These are phyloP conservation scores for Periplaneta americana DNA, from an alignment of 1,140 invertebrate species.

Conservation along the genomic window DNA sequence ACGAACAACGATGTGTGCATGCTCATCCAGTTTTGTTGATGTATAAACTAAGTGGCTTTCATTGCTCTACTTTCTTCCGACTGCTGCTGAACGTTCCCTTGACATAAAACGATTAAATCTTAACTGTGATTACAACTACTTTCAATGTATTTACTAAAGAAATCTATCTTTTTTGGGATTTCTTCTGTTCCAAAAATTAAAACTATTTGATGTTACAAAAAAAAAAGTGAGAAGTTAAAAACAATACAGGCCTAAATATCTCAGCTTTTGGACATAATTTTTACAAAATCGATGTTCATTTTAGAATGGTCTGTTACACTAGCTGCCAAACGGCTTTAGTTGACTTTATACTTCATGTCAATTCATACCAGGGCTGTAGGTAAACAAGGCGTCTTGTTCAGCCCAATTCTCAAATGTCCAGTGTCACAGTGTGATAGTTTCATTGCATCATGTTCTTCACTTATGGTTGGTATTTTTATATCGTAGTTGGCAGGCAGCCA, in stretches of 20 bases:
- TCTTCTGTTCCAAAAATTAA: slow-evolving; percentile 12
- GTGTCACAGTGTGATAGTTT: slow-evolving; percentile 8
- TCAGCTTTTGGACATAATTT: slow-evolving; percentile 13
- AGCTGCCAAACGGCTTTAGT: slow-evolving; percentile 15
- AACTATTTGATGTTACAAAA: slow-evolving; percentile 13
- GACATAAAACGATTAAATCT: slow-evolving; percentile 8
- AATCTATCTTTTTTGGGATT: slow-evolving; percentile 13
- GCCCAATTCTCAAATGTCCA: slow-evolving; percentile 6
- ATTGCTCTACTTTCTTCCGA: slow-evolving; percentile 8
- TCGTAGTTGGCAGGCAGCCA: slow-evolving; percentile 10
- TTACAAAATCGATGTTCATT: slow-evolving; percentile 12
- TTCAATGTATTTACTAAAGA: slow-evolving; percentile 15
- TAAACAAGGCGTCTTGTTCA: not conserved
- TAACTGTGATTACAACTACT: slow-evolving; percentile 19
- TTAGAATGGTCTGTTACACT: slow-evolving; percentile 13
- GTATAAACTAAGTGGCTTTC: slow-evolving; percentile 12
- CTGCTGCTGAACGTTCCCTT: slow-evolving; percentile 13
- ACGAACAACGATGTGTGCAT: slow-evolving; percentile 13
- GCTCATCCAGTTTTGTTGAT: slow-evolving; percentile 11
- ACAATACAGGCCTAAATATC: slow-evolving; percentile 15
- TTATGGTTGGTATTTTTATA: slow-evolving; percentile 18
- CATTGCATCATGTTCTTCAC: slow-evolving; percentile 7
- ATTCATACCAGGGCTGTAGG: slow-evolving; percentile 17
- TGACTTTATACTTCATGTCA: slow-evolving; percentile 19
- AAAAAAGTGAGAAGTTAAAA: slow-evolving; percentile 7